A percentile compares a stretch with the other conserved stretches of the same genome.
Evolutionary conservation across 2,888 invertebrate species (phyloP).

Genomic region (Sinhomidia bicolor): DNA sequence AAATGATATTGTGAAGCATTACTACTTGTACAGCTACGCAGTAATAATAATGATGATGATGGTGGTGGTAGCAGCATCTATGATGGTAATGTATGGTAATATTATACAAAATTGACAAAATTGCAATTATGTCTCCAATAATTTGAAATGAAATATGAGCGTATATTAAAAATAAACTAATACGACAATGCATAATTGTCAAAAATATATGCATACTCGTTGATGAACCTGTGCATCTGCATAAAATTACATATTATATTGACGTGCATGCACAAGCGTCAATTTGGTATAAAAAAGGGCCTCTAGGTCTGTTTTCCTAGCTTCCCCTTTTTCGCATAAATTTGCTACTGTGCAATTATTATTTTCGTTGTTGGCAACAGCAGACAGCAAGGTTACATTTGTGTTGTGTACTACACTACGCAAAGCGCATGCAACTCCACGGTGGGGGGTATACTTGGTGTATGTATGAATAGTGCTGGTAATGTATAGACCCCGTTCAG

Average conservation of each 20-base stretch:
- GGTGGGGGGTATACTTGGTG: neutral
- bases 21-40: too few species aligned
- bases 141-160: neutral
- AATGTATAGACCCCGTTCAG: too few species aligned
- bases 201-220: neutral
- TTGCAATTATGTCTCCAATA: neutral
- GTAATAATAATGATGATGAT: too few species aligned
- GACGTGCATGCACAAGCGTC: neutral
- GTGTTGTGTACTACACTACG: too few species aligned
- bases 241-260: constrained; percentile 14
- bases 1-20: too few species aligned
- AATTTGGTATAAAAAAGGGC: neutral
- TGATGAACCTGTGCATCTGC: neutral
- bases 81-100: too few species aligned
- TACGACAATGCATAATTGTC: neutral
- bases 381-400: neutral
- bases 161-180: too few species aligned
- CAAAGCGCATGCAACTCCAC: too few species aligned
- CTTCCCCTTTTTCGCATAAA: neutral
- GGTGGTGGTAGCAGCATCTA: too few species aligned
- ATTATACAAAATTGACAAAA: neutral
- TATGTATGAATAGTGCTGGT: too few species aligned
- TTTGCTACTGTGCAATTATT: too few species aligned
- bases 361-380: too few species aligned
- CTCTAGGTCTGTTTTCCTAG: neutral